These are phyloP conservation scores for Tipula vernalis DNA, from an alignment of 2,888 invertebrate species.

Conservation along the genomic window DNA sequence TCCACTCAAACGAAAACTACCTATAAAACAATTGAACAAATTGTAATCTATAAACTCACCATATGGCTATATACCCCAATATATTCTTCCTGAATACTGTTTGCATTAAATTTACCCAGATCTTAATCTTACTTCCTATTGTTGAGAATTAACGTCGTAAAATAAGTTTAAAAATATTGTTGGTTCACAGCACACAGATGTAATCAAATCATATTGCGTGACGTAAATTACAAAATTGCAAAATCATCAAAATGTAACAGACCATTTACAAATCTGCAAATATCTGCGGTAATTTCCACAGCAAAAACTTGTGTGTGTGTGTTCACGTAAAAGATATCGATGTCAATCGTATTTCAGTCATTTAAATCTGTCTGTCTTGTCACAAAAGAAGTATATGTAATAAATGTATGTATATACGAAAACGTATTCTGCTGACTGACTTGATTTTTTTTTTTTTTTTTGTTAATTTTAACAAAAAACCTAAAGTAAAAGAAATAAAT, in stretches of 20 bases:
- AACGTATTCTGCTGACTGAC: background rate
- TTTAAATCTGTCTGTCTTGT: background rate
- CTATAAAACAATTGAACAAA: too few species aligned
- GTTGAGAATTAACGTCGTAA: background rate
- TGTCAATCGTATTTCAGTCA: conserved; percentile 4
- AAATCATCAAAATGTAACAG: too few species aligned
- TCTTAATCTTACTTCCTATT: background rate
- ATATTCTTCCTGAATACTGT: too few species aligned
- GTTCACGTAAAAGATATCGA: background rate
- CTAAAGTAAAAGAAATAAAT: conserved; percentile 4
- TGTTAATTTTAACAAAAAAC: background rate
- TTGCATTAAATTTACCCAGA: too few species aligned
- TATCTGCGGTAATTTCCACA: background rate
- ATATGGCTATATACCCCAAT: too few species aligned
- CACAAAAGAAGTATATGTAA: background rate
- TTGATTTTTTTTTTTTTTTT: background rate
- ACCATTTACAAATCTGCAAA: too few species aligned
- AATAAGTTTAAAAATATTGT: background rate
- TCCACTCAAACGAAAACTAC: too few species aligned
- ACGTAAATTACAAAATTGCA: too few species aligned
- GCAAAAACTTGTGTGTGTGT: background rate
- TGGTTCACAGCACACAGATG: background rate
- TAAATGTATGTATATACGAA: background rate
- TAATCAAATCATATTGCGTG: background rate
- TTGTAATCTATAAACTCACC: too few species aligned